Evolutionary conservation across 1,140 invertebrate species (phyloP), one percentile per base, ranked within the genome.

Genomic region (Hylaeus volcanicus): DNA sequence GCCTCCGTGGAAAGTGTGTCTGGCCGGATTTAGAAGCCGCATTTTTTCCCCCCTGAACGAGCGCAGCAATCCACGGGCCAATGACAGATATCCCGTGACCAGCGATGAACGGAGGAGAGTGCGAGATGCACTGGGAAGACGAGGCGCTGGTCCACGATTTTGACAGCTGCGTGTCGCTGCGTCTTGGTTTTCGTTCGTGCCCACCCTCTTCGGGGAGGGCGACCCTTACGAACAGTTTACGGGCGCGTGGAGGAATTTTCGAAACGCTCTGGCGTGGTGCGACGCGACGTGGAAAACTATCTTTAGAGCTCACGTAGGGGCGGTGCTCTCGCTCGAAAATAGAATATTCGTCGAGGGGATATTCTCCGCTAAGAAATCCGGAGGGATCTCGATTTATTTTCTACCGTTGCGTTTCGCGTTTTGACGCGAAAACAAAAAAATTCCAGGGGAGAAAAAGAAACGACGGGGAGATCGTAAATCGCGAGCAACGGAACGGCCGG

Each of bases 311-410:
- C 72, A 61, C 69, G 82, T 80, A 87, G 82, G 78, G 86, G 82
- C 83, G 86, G 87, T 79, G 82, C 74, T 90, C 91, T 88, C 86
- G 87, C 83, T 89, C 89, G 73, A 92, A 93, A 93, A 93, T 93
- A 93, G 92, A 92, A 90, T 79, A 75, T 85, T 82, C 71, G 82
- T 86, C 83, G 72, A 83, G 63, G 77, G 58, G 64, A 82, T 80
- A 76, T 78, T 58, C 72, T 74, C 72, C 56, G 61, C 77, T 53
- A 58, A 81, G 74, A 77, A 68, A 82, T 84, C 79, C 73, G 41
- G 53, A 43, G 72, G 55, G 60, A 60, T 45, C 37, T 51, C 1
- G 45, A 51, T 58, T 74, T 65, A 56, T 66, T 66, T 64, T 58
- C 48, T 74, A n/a, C 75, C 26, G 8, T 6, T 53, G 12, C 15